Conservation (phyloP, 2,888 invertebrate genomes). For the Drosophila infuscata region DNA sequence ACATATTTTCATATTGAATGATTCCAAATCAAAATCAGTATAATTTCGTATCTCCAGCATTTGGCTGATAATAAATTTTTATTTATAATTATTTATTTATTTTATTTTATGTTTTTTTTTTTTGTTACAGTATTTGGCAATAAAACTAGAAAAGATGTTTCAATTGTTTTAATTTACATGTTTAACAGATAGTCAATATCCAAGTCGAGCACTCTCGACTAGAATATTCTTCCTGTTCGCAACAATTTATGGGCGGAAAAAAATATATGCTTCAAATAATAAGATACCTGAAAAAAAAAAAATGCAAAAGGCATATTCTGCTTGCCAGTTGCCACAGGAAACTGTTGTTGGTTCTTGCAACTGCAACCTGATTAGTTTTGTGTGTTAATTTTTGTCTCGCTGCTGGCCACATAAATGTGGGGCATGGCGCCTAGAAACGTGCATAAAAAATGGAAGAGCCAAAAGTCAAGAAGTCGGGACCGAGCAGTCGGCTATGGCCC, state of each 20-base stretch:
- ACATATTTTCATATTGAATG: too few species aligned
- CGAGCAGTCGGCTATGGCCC: background rate
- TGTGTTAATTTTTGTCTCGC: background rate
- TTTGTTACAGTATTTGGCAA: too few species aligned
- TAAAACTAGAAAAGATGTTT: background rate
- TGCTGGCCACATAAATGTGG: conserved; percentile 20
- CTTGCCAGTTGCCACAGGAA: background rate
- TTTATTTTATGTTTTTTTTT: background rate
- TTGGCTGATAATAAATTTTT: background rate
- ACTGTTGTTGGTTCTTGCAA: too few species aligned
- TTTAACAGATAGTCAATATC: background rate
- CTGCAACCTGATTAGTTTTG: background rate
- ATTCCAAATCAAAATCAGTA: background rate
- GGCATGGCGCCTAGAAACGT: conserved; percentile 20
- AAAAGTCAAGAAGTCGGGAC: background rate
- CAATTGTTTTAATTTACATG: background rate
- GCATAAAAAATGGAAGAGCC: background rate
- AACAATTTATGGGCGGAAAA: background rate
- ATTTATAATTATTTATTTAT: background rate
- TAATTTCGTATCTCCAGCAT: background rate
- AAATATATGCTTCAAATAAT: background rate
- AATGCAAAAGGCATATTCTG: background rate
- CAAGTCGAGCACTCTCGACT: background rate
- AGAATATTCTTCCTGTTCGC: background rate
- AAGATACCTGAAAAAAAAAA: too few species aligned